phyloP scores from a whole-genome alignment of 1,140 invertebrate genomes.

The Eriosoma lanigerum region DNA sequence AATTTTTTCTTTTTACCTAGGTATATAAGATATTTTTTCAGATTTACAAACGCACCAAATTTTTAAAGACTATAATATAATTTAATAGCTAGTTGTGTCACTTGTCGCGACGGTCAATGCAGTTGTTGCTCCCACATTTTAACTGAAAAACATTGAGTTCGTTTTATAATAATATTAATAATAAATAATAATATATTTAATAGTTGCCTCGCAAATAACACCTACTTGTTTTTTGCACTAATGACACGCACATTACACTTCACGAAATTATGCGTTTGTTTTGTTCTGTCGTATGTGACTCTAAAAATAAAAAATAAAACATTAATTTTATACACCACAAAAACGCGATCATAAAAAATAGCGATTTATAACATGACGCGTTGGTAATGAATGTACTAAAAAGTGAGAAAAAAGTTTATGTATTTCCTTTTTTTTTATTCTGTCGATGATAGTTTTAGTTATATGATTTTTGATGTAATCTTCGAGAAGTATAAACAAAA shows the following conservation, averaged over 20 bases:
- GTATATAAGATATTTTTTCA: too few species aligned
- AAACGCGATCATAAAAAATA: background rate
- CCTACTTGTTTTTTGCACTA: too few species aligned
- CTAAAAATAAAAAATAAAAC: background rate
- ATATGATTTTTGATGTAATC: constrained; percentile 17
- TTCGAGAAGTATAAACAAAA: constrained; percentile 9
- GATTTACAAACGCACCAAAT: too few species aligned
- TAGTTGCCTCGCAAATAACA: too few species aligned
- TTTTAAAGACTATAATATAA: too few species aligned
- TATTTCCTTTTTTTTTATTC: background rate
- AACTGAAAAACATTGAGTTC: too few species aligned
- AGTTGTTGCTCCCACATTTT: too few species aligned
- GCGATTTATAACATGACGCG: background rate
- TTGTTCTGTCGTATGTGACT: background rate
- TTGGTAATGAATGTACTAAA: constrained; percentile 7
- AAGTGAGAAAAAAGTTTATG: constrained; percentile 8
- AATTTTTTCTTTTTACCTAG: background rate
- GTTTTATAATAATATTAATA: too few species aligned
- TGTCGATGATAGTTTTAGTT: constrained; percentile 14
- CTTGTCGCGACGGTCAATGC: too few species aligned
- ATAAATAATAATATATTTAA: too few species aligned
- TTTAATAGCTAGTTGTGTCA: too few species aligned
- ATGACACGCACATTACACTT: too few species aligned
- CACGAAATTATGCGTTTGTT: background rate
- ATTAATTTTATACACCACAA: background rate